Percentiles rank a stretch among this genome's conserved stretches.
Conservation (phyloP, 2,113 vertebrate genomes). For the Stomatorhinus ivindoensis region DNA sequence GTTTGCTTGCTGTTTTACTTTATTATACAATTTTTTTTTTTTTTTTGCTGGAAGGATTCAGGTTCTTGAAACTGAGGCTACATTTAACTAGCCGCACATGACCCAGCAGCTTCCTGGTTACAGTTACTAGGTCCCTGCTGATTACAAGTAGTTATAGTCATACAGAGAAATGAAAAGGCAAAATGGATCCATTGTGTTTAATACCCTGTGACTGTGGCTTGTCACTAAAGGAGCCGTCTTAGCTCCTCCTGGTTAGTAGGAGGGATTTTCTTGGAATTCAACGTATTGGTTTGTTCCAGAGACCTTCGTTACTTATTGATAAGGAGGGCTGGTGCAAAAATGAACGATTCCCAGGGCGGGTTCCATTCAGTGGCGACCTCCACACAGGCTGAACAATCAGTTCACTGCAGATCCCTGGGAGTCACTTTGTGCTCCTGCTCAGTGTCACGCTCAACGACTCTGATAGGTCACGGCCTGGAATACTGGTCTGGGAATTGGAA, state of each 20-base stretch:
- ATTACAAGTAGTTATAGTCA: not conserved
- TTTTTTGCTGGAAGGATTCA: not conserved
- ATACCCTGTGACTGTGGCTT: not conserved
- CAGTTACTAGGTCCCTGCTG: not conserved
- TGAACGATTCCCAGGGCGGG: not conserved
- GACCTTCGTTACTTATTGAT: not conserved
- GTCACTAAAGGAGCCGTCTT: not conserved
- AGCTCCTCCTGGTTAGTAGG: not conserved
- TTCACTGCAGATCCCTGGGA: not conserved
- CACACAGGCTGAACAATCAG: not conserved
- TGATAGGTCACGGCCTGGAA: not conserved
- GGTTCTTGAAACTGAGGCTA: not conserved
- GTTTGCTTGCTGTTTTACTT: not conserved
- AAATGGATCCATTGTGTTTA: not conserved
- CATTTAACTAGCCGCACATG: not conserved
- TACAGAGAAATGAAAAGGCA: not conserved
- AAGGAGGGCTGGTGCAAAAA: not conserved
- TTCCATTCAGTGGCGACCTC: not conserved
- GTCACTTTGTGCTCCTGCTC: not conserved
- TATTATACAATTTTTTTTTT: not conserved
- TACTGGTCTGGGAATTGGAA: constrained; percentile 20
- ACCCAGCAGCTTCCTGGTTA: not conserved
- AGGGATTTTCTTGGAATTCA: too few relatives aligned
- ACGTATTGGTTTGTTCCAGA: not conserved
- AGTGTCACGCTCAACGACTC: not conserved